Base-by-base conservation (phyloP, 2,113 vertebrate genomes). In the Excalfactoria chinensis region DNA sequence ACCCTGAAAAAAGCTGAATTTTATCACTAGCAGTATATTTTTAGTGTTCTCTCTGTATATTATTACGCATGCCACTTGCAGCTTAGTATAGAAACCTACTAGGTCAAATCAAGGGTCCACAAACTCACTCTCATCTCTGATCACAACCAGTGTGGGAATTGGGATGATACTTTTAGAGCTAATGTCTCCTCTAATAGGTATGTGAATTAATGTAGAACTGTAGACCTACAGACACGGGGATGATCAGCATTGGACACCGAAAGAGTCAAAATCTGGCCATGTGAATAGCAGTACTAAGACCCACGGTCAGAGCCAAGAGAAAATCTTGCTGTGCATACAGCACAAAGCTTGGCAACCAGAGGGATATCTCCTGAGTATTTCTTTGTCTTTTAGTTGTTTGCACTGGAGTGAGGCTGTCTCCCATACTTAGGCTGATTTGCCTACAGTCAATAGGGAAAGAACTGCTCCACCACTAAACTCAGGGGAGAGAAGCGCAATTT, bases 331-430 rank as follows among this genome's bases (percentile, higher is more conserved):
- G 17, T 16, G 4, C 6, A 7, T 22, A 1, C 41, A 37, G 8
- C 0, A 0, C 4, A 13, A 35, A 84, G 13, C 30, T 20, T 22
- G 53, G 48, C 40, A 68, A 30, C 34, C 22, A 20, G 28, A 56
- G 13, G 9, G 13, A 9, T 9, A 7, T 2, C 32, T 43, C 32
- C 34, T 26, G 51, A 43, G 21, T 7, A 19, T 11, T 70, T 79
- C 34, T 69, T 76, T 21, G 26, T n/a, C 23, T 84, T 84, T 32
- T 8, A 37, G 13, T 6, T 75, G 37, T 63, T 67, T 77, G 37
- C 22, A 7, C 46, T 18, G 40, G 30, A 35, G 14, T 51, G 69
- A 90, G 46, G n/a, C 32, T 32, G 2, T 46, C 15, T 66, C 34
- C 37, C 23, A 3, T 35, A 15, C 18, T 68, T 64, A 26, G 18